Percentiles rank a stretch among this genome's conserved stretches.
These are phyloP conservation scores for Drosophila neonasuta DNA, from an alignment of 2,888 invertebrate genomes.

Conservation along the genomic window DNA sequence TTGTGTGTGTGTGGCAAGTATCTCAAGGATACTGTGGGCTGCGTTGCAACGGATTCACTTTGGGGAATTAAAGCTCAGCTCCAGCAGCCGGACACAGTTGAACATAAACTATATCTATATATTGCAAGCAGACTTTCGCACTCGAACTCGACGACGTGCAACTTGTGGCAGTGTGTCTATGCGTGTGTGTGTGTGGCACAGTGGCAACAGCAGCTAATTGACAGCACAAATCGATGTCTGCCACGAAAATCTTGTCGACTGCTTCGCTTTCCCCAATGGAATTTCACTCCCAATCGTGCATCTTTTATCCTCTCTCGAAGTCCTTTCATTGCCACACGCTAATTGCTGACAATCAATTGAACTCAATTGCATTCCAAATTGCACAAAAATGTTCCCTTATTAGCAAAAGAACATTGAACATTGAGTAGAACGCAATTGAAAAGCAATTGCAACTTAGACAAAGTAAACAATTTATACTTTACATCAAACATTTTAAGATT, in stretches of 20 bases:
- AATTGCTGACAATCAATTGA: constrained; percentile 12
- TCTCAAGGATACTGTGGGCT: constrained; percentile 20
- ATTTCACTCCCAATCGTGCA: background rate
- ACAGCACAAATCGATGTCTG: constrained; percentile 41
- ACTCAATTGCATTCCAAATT: constrained; percentile 5
- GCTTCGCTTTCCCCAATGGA: constrained; percentile 27
- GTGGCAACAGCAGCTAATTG: constrained; percentile 18
- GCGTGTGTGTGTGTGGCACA: background rate
- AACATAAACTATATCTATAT: constrained; percentile 12
- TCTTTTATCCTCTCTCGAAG: too few species aligned
- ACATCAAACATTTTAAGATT: too few species aligned
- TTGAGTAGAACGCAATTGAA: too few species aligned
- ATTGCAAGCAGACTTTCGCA: background rate
- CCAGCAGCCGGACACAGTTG: constrained; percentile 18
- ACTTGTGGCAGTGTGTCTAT: background rate
- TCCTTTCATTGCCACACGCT: background rate
- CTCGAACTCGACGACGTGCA: background rate
- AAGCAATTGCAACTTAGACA: too few species aligned
- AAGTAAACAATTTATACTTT: too few species aligned
- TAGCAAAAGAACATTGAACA: too few species aligned
- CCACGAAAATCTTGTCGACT: constrained; percentile 17
- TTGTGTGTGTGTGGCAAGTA: background rate
- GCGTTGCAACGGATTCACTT: constrained; percentile 31
- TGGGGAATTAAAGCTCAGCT: constrained; percentile 38
- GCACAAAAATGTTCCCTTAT: too few species aligned